phyloP scores from a whole-genome alignment of 1,140 invertebrate species.

The Gonioctena quinquepunctata region DNA sequence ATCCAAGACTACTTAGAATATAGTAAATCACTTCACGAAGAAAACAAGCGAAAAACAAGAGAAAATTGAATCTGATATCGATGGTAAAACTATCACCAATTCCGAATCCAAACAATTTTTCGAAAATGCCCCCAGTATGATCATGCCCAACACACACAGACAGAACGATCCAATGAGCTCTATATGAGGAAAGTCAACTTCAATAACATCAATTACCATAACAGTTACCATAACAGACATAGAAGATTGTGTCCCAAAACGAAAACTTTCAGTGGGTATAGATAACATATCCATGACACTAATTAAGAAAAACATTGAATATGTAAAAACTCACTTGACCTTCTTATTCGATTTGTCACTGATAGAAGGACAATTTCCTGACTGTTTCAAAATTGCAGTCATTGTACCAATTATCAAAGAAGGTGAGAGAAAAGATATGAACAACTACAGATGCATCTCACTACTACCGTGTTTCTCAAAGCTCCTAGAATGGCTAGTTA shows the following conservation, averaged over 20 bases:
- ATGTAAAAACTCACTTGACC: background rate
- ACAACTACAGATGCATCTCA: too few relatives aligned
- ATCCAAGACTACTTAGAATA: background rate
- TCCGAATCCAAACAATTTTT: too few relatives aligned
- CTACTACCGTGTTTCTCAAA: background rate
- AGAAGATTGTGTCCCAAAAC: too few relatives aligned
- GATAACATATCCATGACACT: too few relatives aligned
- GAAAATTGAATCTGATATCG: background rate
- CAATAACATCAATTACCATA: background rate
- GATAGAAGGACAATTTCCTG: background rate
- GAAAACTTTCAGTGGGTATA: too few relatives aligned
- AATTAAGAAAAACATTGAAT: background rate
- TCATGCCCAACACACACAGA: too few relatives aligned
- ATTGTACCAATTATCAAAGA: background rate
- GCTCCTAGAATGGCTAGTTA: background rate
- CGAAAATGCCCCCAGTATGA: background rate
- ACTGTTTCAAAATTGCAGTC: too few relatives aligned
- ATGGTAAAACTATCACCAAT: too few relatives aligned
- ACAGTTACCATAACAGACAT: background rate
- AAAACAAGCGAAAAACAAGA: background rate
- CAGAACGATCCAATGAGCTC: background rate
- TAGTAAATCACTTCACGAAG: too few relatives aligned
- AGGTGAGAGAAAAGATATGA: too few relatives aligned
- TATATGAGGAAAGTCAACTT: background rate
- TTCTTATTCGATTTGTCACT: background rate